Evolutionary conservation across 2,113 vertebrate genomes (phyloP).

Genomic region (Leptocoma aspasia): DNA sequence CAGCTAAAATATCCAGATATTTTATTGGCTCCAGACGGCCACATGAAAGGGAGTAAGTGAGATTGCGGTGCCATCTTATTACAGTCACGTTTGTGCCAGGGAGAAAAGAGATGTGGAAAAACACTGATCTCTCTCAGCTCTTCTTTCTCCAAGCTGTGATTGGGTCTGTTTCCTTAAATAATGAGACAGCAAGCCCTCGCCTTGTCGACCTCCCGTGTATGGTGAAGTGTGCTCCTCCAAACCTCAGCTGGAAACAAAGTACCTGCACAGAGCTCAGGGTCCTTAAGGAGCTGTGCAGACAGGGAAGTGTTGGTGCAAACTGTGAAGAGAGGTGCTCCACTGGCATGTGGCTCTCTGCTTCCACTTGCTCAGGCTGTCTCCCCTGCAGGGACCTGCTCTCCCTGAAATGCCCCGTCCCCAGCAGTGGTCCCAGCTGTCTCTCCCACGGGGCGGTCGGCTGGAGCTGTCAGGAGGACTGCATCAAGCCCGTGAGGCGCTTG

Average conservation of each 20-base stretch:
- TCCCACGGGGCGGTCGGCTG: background rate
- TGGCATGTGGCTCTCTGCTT: background rate
- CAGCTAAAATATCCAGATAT: background rate
- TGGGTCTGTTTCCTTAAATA: background rate
- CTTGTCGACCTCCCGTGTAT: background rate
- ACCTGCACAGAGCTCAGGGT: background rate
- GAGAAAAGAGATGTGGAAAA: slow-evolving; percentile 25
- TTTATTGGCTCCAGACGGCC: background rate
- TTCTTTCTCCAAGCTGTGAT: slow-evolving; percentile 2
- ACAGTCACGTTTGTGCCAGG: background rate
- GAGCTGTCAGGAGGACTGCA: slow-evolving; percentile 92
- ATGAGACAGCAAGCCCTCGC: background rate
- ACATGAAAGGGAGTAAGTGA: background rate
- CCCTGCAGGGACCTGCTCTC: slow-evolving; percentile 40
- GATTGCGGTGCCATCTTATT: background rate
- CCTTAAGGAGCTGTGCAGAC: slow-evolving; percentile 34
- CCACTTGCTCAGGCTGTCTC: slow-evolving; percentile 27
- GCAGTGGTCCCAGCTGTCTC: slow-evolving; percentile 32
- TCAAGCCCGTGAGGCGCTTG: slow-evolving; percentile 94
- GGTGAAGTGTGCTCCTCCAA: background rate
- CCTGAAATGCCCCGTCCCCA: slow-evolving; percentile 26
- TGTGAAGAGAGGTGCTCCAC: slow-evolving; percentile 19
- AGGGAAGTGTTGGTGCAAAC: slow-evolving; percentile 42
- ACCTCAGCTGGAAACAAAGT: background rate
- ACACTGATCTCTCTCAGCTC: background rate